phyloP scores from a whole-genome alignment of 35 echinoderm and acorn worm genomes.

The Holothuria glaberrima region DNA sequence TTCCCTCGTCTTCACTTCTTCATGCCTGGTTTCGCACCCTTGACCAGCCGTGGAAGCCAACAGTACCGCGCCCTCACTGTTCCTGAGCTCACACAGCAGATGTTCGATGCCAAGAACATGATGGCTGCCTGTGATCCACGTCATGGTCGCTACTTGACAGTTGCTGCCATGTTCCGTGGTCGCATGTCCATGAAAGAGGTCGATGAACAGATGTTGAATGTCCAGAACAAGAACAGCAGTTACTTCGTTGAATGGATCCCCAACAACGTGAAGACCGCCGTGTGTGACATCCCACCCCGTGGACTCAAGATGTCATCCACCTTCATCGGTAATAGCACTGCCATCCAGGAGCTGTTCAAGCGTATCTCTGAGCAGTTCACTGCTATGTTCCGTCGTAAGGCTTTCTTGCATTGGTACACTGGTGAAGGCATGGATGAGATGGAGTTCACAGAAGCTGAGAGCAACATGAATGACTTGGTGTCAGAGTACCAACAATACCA shows the following conservation, averaged over 20 bases:
- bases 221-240: conserved; percentile 99
- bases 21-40: conserved; percentile 93
- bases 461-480: conserved; percentile 99
- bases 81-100: conserved; percentile 94
- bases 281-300: conserved; percentile 98
- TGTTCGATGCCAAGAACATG: conserved; percentile 99
- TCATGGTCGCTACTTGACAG: conserved; percentile 96
- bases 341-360: conserved; percentile 99
- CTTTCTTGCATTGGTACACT: conserved; percentile 99
- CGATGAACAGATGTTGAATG: conserved; percentile 97
- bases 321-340: conserved; percentile 98
- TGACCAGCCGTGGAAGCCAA: conserved; percentile 82
- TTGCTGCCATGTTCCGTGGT: conserved; percentile 96
- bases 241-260: conserved; percentile 99
- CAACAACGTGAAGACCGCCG: conserved; percentile 98
- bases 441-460: conserved; percentile 99
- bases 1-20: conserved; percentile 97
- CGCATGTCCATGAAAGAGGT: conserved; percentile 99
- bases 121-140: conserved; percentile 98
- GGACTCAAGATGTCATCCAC: conserved; percentile 96
- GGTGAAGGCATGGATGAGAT: conserved; percentile 98
- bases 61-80: conserved; percentile 93
- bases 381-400: conserved; percentile 99
- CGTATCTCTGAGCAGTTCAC: conserved; percentile 98
- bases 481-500: conserved; percentile 99